Conservation (phyloP, 2,888 invertebrate species). For the Metalampra italica region DNA sequence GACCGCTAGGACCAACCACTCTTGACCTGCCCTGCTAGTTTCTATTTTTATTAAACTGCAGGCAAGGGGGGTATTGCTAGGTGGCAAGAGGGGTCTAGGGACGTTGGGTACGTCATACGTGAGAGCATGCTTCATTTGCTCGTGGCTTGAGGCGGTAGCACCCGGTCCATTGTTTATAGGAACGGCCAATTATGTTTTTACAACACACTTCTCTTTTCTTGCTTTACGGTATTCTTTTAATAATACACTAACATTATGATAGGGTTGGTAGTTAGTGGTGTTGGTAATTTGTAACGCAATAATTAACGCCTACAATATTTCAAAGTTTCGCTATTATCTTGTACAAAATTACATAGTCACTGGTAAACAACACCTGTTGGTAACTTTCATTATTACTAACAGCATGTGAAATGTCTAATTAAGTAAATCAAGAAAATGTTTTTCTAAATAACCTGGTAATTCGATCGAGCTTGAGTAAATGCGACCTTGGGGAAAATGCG, state of each 20-base stretch:
- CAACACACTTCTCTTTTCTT: constrained; percentile 50
- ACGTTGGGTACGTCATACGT: constrained; percentile 46
- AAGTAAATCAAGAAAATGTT: no score
- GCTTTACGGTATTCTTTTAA: constrained; percentile 41
- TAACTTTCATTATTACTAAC: neutral
- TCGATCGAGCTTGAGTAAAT: no score
- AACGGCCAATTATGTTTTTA: constrained; percentile 67
- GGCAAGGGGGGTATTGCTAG: constrained; percentile 10
- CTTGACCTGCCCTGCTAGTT: constrained; percentile 24
- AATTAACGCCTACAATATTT: neutral
- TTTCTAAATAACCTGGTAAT: no score
- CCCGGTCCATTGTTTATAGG: constrained; percentile 62
- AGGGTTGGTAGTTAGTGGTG: constrained; percentile 11
- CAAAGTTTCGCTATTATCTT: no score
- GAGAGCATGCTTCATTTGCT: constrained; percentile 68
- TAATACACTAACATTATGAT: constrained; percentile 17
- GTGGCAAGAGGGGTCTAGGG: constrained; percentile 24
- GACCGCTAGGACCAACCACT: constrained; percentile 26
- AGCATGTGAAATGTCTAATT: neutral
- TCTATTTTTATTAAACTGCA: constrained; percentile 3
- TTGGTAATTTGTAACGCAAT: constrained; percentile 11
- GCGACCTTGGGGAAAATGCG: no score
- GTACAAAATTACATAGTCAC: no score
- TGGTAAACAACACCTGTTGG: neutral
- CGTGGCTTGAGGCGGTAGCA: constrained; percentile 56